phyloP scores from a whole-genome alignment of 2,113 vertebrate species.

The Gasterosteus aculeatus region DNA sequence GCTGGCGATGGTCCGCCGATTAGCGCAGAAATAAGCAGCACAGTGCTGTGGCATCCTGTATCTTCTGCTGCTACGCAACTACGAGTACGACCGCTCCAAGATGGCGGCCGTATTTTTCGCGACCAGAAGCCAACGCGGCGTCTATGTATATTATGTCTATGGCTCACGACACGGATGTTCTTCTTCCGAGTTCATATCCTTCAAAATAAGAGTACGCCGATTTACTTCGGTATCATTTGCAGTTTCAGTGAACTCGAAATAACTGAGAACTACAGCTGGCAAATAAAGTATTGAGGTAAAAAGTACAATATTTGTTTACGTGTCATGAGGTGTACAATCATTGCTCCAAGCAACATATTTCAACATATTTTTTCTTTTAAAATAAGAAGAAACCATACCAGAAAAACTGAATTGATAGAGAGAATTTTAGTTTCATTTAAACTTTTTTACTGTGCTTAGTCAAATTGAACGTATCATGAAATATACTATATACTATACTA shows the following conservation, averaged over 20 bases:
- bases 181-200: slow-evolving; percentile 24
- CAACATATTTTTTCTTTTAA: background rate
- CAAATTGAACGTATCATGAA: background rate
- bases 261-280: background rate
- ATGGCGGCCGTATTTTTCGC: no score
- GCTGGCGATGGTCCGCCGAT: no score
- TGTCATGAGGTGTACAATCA: background rate
- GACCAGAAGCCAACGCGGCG: no score
- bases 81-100: no score
- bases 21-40: no score
- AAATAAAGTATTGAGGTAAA: background rate
- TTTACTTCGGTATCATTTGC: no score
- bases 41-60: no score
- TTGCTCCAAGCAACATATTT: no score
- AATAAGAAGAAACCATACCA: background rate
- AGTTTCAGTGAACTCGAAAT: background rate
- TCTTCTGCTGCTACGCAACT: no score
- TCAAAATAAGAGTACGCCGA: slow-evolving; percentile 52
- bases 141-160: no score
- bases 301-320: background rate
- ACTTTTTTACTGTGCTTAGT: background rate
- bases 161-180: background rate
- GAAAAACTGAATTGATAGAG: background rate
- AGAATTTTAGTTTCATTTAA: background rate
- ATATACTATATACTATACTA: background rate